Base-by-base conservation (phyloP, 2,113 vertebrate species). In the Cavia porcellus region DNA sequence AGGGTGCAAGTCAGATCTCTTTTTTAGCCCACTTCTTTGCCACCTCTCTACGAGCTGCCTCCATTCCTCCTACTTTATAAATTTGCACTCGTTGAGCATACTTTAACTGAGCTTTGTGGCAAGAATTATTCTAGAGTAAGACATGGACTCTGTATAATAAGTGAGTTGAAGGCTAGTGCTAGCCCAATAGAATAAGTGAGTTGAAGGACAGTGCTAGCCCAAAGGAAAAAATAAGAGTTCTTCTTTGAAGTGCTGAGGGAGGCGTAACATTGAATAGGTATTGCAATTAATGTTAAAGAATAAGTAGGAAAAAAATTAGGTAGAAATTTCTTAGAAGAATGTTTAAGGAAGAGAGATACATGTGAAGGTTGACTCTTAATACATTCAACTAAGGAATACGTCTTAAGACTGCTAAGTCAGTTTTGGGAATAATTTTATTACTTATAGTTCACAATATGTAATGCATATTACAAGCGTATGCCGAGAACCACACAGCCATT, bases 371-470 rank as follows among this genome's bases (percentile, higher is more conserved):
- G 47, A 68, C 74, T 68, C 47, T 88, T 52, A 61, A 83, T 62
- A 81, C 50, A 50, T 74, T 96, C 96, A 95, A 74, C 35, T 66
- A 86, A 97, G n/a, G 52, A 94, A 74, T 86, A 66, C 42, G 30
- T 70, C 28, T 72, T 86, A 55, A 92, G 66, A 84, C 4, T 83
- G 42, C 61, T 86, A 84, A 91, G 89, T 94, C 30, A 84, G 38
- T 89, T 92, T 81, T 22, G 89, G 24, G 57, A 80, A 79, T 94
- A 70, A 19, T 82, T 25, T 75, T 85, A 80, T 42, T 59, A 70
- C 10, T 75, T 96, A 5, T 28, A 59, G 22, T 93, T 92, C 95
- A 13, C 59, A 17, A 3, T 90, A 52, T 81, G n/a, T 94, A 92
- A 84, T 86, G 14, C 35, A 24, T 80, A 42, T 38, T 35, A 5